A percentile compares a stretch with the other conserved stretches of the same genome.
These are phyloP conservation scores for Psephotus haematonotus DNA, from an alignment of 2,113 vertebrate genomes.

Conservation along the genomic window DNA sequence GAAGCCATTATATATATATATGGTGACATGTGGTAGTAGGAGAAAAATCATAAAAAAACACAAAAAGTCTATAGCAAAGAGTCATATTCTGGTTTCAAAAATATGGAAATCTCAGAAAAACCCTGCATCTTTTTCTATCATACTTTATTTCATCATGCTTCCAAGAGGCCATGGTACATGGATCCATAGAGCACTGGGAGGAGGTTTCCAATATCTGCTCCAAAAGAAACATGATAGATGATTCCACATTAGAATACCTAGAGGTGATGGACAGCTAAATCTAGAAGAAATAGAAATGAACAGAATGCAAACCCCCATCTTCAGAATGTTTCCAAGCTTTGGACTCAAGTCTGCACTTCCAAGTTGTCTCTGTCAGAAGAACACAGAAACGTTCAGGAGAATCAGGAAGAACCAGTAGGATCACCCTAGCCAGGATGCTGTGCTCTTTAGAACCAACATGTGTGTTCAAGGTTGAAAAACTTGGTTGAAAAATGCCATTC, in stretches of 20 bases:
- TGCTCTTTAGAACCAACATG: background rate
- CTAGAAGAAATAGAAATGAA: background rate
- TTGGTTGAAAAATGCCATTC: background rate
- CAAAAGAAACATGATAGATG: background rate
- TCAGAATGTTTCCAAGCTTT: background rate
- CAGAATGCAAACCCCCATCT: background rate
- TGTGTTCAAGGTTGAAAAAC: background rate
- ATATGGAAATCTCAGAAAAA: background rate
- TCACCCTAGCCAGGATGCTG: background rate
- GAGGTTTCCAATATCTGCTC: background rate
- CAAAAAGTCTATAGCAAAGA: background rate
- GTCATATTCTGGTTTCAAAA: background rate
- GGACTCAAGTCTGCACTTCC: background rate
- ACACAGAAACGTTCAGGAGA: background rate
- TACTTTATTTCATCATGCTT: background rate
- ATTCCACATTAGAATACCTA: background rate
- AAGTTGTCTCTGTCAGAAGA: background rate
- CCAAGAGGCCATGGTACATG: background rate
- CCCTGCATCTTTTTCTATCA: background rate
- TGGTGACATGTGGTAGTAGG: background rate
- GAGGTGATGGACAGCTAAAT: background rate
- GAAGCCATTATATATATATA: background rate
- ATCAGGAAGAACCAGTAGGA: constrained; percentile 43
- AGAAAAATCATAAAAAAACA: background rate
- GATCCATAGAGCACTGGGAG: background rate